phyloP scores from a whole-genome alignment of 2,888 invertebrate species.

The Agonopterix heracliana region DNA sequence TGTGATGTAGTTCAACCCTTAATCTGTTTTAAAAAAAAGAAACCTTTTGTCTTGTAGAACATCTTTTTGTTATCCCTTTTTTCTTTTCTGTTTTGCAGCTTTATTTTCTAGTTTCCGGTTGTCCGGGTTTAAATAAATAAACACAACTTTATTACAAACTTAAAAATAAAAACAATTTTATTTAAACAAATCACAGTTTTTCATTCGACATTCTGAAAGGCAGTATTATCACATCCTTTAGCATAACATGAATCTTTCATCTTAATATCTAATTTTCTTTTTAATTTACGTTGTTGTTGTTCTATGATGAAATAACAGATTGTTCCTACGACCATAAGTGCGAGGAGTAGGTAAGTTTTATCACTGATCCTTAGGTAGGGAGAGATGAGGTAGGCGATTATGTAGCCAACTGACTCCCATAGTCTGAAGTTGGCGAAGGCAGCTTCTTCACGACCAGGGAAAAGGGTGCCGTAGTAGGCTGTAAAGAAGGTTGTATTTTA shows the following conservation, averaged over 20 bases:
- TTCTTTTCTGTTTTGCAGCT: too few relatives aligned
- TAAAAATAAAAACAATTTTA: neutral
- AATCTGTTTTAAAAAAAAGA: too few relatives aligned
- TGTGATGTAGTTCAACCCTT: too few relatives aligned
- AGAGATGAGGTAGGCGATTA: slow-evolving; percentile 77
- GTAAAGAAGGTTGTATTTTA: slow-evolving; percentile 16
- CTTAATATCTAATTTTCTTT: slow-evolving; percentile 22
- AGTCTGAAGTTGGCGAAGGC: slow-evolving; percentile 83
- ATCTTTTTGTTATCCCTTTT: too few relatives aligned
- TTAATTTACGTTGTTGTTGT: slow-evolving; percentile 34
- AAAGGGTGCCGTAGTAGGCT: slow-evolving; percentile 80
- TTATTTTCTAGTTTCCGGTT: too few relatives aligned
- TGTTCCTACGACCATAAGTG: slow-evolving; percentile 67
- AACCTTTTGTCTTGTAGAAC: too few relatives aligned
- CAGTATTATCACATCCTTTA: slow-evolving; percentile 55
- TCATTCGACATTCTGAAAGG: slow-evolving; percentile 43
- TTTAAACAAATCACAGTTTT: neutral
- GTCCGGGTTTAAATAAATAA: too few relatives aligned
- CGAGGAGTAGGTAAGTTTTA: slow-evolving; percentile 72
- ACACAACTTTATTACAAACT: too few relatives aligned
- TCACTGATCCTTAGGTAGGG: slow-evolving; percentile 65
- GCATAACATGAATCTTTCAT: slow-evolving; percentile 26
- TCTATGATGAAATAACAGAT: slow-evolving; percentile 69
- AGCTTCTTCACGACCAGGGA: slow-evolving; percentile 78
- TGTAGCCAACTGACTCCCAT: slow-evolving; percentile 81